Evolutionary conservation across 2,888 invertebrate genomes (phyloP), one percentile per base, ranked within the genome.

Genomic region (Nemapogon koenigi): DNA sequence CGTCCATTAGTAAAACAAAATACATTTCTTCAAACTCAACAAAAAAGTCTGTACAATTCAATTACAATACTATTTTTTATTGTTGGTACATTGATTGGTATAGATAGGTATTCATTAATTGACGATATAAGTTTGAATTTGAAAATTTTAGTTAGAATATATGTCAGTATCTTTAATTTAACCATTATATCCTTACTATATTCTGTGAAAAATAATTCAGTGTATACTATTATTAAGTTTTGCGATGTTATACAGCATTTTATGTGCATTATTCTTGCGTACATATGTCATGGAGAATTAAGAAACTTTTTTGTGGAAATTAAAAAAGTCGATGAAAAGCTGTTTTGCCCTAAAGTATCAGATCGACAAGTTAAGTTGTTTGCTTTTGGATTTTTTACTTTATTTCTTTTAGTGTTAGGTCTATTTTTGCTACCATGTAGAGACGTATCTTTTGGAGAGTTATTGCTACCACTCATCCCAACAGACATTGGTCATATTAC

Each of bases 21-120:
- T 36, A 58, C 58, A n/a, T 61, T 57, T 35, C 42, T 64, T 7
- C 42, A 50, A 37, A 44, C 48, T 37, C 45, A 45, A 30, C 44
- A 49, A 4, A 52, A 51, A 38, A 44, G 41, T 1, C 50, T 49
- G 28, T 44, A 62, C 16, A 66, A 67, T 40, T 35, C 40, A 10
- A 43, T 63, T 39, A 59, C 66, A 1, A 61, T 59, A 41, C 41
- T 53, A 1, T 60, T 57, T 30, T 50, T 64, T 8, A 30, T 52
- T 17, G 38, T 41, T 13, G 59, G 55, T 43, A 33, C 51, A 4
- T 17, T 49, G 13, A 40, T 59, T 2, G 66, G 65, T 4, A 42
- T 57, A 13, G 50, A 57, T 31, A 55, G 62, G 35, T 36, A 57
- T 4, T 52, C 58, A 8, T 39, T 59, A 2, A 39, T 61, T 2